A percentile compares a stretch with the other conserved stretches of the same genome.
Conservation (phyloP, 2,113 vertebrate genomes). For the zebrafish (Danio rerio) region GRCz12tu NC_133185.1:43174001-43174500, state of each 20-base stretch:
- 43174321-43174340: conserved; percentile 11
- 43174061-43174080: conserved; percentile 85
- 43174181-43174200: conserved; percentile 71
- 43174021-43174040: conserved; percentile 81
- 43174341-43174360: conserved; percentile 33
- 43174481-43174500: not conserved
- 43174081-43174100: conserved; percentile 82
- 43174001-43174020: conserved; percentile 95
- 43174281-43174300: conserved; percentile 60
- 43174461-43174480: conserved; percentile 48
- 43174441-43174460: not conserved
- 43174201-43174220: conserved; percentile 73
- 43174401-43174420: not conserved
- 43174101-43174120: conserved; percentile 71
- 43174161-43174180: conserved; percentile 64
- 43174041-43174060: conserved; percentile 83
- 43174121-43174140: conserved; percentile 71
- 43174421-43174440: conserved; percentile 4
- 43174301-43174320: conserved; percentile 42
- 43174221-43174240: conserved; percentile 72
- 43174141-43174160: conserved; percentile 47
- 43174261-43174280: conserved; percentile 58
- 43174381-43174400: not conserved
- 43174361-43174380: not conserved
- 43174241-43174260: conserved; percentile 69